These are phyloP conservation scores for Drosophila mayri DNA, from an alignment of 1,140 invertebrate species.

Conservation along the genomic window DNA sequence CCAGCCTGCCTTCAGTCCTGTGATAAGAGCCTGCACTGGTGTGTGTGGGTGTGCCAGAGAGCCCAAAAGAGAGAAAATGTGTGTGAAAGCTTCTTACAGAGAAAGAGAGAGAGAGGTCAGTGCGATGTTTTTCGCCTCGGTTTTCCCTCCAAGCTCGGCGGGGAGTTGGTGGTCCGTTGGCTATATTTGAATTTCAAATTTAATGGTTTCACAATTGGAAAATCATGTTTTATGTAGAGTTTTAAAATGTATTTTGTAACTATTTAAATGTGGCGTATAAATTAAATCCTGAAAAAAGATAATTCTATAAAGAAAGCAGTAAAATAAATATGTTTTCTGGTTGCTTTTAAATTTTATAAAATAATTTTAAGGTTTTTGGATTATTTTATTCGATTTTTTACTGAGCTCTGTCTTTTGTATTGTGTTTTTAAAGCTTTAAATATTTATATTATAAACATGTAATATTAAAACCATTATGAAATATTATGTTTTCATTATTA, in stretches of 20 bases:
- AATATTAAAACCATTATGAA: too few species aligned
- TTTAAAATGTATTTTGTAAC: not conserved
- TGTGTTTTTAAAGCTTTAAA: too few species aligned
- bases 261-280: not conserved
- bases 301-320: not conserved
- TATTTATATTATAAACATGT: too few species aligned
- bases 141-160: slow-evolving; percentile 25
- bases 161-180: slow-evolving; percentile 44
- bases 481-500: too few species aligned
- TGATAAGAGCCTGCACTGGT: slow-evolving; percentile 63
- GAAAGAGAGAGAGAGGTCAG: slow-evolving; percentile 9
- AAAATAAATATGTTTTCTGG: not conserved
- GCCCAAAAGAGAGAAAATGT: slow-evolving; percentile 10
- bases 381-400: not conserved
- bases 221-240: slow-evolving; percentile 4
- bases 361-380: not conserved
- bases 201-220: slow-evolving; percentile 2
- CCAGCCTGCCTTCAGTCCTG: slow-evolving; percentile 62
- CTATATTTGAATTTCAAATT: slow-evolving; percentile 39
- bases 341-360: not conserved
- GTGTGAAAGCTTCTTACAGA: slow-evolving; percentile 6
- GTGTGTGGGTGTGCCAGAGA: slow-evolving; percentile 27
- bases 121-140: slow-evolving; percentile 43
- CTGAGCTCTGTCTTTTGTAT: too few species aligned
- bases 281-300: not conserved